Percentiles rank a stretch among this genome's conserved stretches.
phyloP scores from a whole-genome alignment of 2,113 vertebrate genomes.

The Morphnarchus princeps region DNA sequence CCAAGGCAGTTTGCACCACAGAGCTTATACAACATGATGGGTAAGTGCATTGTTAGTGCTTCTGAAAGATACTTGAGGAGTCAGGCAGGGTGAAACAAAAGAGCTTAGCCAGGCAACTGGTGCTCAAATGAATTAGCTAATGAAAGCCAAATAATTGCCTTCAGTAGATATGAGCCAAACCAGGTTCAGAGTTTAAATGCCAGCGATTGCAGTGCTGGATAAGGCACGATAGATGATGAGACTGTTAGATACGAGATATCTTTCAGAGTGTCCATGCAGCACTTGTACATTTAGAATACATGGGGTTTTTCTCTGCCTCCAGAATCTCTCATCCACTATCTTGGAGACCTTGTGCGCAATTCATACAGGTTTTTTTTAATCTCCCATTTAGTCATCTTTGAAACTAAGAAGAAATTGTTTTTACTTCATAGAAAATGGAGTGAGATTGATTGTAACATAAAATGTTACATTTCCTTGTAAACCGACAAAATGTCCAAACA shows the following conservation, averaged over 20 bases:
- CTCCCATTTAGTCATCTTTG: not conserved
- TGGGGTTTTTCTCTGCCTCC: not conserved
- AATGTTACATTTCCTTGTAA: not conserved
- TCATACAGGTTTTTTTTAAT: not conserved
- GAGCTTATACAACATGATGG: conserved; percentile 99
- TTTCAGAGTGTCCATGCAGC: not conserved
- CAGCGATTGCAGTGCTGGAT: not conserved
- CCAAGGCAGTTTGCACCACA: conserved; percentile 96
- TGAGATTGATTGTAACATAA: not conserved
- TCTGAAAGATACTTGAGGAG: not conserved
- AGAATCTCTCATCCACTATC: not conserved
- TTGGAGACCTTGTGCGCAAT: not conserved
- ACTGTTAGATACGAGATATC: not conserved
- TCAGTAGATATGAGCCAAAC: not conserved
- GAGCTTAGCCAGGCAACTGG: not conserved
- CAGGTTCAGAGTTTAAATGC: not conserved
- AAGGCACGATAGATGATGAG: not conserved
- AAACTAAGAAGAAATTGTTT: not conserved
- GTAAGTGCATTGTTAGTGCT: conserved; percentile 73
- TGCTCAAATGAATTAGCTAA: not conserved
- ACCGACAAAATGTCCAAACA: not conserved
- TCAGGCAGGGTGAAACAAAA: not conserved
- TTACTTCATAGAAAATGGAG: not conserved
- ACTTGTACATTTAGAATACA: not conserved
- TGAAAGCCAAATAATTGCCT: not conserved